Evolutionary conservation across 2,113 vertebrate genomes (phyloP), one percentile per base, ranked within the genome.

Genomic region (Cathartes aura): DNA sequence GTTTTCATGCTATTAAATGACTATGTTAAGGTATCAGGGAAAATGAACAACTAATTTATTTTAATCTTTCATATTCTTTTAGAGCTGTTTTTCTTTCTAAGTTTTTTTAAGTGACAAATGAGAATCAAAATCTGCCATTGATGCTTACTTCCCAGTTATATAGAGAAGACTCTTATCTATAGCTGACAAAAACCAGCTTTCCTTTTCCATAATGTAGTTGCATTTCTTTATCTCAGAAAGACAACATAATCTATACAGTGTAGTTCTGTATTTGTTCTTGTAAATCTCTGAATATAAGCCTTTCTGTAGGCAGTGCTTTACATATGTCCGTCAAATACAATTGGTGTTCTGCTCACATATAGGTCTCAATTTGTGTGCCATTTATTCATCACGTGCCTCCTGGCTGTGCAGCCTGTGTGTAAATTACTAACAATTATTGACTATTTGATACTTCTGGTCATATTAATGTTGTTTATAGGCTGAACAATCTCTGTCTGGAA

Each of bases 31-130:
- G 60, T 91, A 91, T 82, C 52, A 38, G 26, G 52, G 47, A 91
- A 95, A 94, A 78, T 27, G 43, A 93, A 36, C 82, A 76, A 59
- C 56, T 91, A 95, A 91, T 85, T 93, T 89, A 76, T 94, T 89
- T 89, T 84, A 66, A 74, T 78, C 29, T 95, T 91, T 84, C 29
- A 24, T 87, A 82, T 90, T 89, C n/a, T 94, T 89, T 62, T 75
- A 27, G 75, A 82, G 68, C 62, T 87, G 70, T 82, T 87, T 89
- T 76, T 94, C 82, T 87, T 74, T 42, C 26, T 15, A 38, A 93
- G 21, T 82, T 59, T 84, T 68, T 91, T 93, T 81, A 92, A 87
- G 36, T 87, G 70, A 91, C 67, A 89, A 80, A 93, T 78, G 72
- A 81, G 64, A 89, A 71, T 50, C 11, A 71, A 89, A 93, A 82